Evolutionary conservation across 2,888 invertebrate genomes (phyloP).

Genomic region (Tubulanus polymorphus): DNA sequence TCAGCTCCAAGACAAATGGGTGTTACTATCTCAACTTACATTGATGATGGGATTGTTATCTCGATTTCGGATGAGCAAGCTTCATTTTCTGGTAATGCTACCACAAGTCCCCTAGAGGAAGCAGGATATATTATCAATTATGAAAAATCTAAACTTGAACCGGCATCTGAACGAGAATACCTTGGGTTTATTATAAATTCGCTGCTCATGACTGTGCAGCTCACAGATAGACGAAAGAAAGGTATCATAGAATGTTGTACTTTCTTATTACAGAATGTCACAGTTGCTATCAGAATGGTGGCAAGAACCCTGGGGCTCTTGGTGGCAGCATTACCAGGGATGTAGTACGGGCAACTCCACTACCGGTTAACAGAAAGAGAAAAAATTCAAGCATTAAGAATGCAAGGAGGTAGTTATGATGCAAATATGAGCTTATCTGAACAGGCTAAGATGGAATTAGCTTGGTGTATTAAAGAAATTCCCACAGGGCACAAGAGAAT

Average conservation of each 20-base stretch:
- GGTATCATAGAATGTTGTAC: slow-evolving; percentile 5
- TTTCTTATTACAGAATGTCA: not conserved
- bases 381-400: slow-evolving; percentile 12
- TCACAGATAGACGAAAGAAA: slow-evolving; percentile 9
- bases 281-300: slow-evolving; percentile 12
- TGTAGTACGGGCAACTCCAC: slow-evolving; percentile 16
- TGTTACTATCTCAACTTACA: slow-evolving; percentile 13
- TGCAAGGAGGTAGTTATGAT: slow-evolving; percentile 14
- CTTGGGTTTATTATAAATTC: slow-evolving; percentile 20
- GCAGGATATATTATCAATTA: slow-evolving; percentile 13
- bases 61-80: slow-evolving; percentile 4
- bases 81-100: slow-evolving; percentile 6
- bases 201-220: slow-evolving; percentile 13
- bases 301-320: slow-evolving; percentile 19
- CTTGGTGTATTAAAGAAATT: slow-evolving; percentile 18
- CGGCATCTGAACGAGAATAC: slow-evolving; percentile 12
- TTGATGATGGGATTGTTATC: slow-evolving; percentile 10
- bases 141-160: slow-evolving; percentile 16
- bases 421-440: slow-evolving; percentile 10
- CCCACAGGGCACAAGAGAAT: not conserved
- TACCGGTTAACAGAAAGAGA: slow-evolving; percentile 19
- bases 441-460: slow-evolving; percentile 7
- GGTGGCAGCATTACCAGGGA: slow-evolving; percentile 19
- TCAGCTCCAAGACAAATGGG: slow-evolving; percentile 13
- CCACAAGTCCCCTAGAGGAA: not conserved